Evolutionary conservation across 2,113 vertebrate species (phyloP), one percentile per base, ranked within the genome.

Genomic region (Dromaius novaehollandiae): DNA sequence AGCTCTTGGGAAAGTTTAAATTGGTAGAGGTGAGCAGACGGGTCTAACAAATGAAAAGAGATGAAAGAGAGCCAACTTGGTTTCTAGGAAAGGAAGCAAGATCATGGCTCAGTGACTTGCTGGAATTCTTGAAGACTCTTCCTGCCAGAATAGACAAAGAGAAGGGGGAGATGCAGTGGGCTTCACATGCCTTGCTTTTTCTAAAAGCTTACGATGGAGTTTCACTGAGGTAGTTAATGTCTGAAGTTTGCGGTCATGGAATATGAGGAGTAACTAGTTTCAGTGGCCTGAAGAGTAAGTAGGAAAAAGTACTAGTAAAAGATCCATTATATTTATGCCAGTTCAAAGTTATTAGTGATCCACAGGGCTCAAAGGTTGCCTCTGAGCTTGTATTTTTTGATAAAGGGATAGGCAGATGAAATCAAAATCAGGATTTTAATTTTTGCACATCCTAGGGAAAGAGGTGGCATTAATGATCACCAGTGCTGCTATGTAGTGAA

Each of bases 311-410:
- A 60, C 8, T 90, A 87, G 89, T 82, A 88, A 93, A 86, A 91
- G 66, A 17, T 51, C 17, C 32, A 7, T 94, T 76, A 34, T 38
- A 12, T 50, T 5, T 42, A 61, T 93, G 82, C 71, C 85, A 77
- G 38, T 61, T 22, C 76, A 84, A 75, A 93, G 74, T 46, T 79
- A 83, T 81, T 88, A 58, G 55, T 48, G 84, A 78, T 94, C 74
- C 82, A 46, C 80, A 84, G 75, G 81, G 63, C 86, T 50, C 90
- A 91, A 87, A 87, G 70, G 44, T 70, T 82, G 66, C 86, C 73
- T 89, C 56, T 53, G 87, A 83, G 83, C 58, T 91, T 90, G 53
- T 73, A 48, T 70, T 36, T 82, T 95, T 82, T 80, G 86, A 95
- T 84, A 82, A 82, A 50, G 40, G 42, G 53, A 50, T 34, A 2